phyloP scores from a whole-genome alignment of 2,797 vertebrate genomes.

The Danio kyathit region DNA sequence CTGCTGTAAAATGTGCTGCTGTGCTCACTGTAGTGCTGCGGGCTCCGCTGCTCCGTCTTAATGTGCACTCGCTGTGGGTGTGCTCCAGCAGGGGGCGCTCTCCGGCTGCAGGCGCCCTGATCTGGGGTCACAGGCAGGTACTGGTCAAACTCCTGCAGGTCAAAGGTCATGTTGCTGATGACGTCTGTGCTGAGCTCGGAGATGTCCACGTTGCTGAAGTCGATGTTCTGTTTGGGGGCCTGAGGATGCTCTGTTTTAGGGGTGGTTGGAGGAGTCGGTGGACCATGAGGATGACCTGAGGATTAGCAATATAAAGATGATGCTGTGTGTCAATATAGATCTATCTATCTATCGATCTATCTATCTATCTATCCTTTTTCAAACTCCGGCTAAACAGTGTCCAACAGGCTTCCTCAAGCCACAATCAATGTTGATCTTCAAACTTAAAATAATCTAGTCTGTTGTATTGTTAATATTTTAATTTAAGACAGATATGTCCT shows the following conservation, averaged over 20 bases:
- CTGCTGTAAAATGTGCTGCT: too few relatives aligned
- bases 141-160: conserved; percentile 98
- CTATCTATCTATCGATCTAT: too few relatives aligned
- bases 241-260: conserved; percentile 94
- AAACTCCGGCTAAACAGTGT: too few relatives aligned
- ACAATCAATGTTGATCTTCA: too few relatives aligned
- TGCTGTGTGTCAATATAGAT: neutral
- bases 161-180: conserved; percentile 96
- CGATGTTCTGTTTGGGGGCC: conserved; percentile 87
- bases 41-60: conserved; percentile 97
- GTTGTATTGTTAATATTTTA: too few relatives aligned
- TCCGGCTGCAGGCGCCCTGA: too few relatives aligned
- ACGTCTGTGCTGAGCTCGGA: conserved; percentile 98
- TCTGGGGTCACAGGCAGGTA: conserved; percentile 87
- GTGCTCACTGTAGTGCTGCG: conserved; percentile 90
- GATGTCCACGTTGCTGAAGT: conserved; percentile 99
- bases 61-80: conserved; percentile 89
- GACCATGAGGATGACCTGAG: conserved; percentile 92
- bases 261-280: conserved; percentile 94
- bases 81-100: conserved; percentile 62
- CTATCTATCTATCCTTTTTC: too few relatives aligned
- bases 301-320: neutral
- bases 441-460: too few relatives aligned
- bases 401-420: too few relatives aligned
- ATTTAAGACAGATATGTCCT: too few relatives aligned